Evolutionary conservation across 2,113 vertebrate genomes (phyloP), one percentile per base, ranked within the genome.

Genomic region (Myodes glareolus): DNA sequence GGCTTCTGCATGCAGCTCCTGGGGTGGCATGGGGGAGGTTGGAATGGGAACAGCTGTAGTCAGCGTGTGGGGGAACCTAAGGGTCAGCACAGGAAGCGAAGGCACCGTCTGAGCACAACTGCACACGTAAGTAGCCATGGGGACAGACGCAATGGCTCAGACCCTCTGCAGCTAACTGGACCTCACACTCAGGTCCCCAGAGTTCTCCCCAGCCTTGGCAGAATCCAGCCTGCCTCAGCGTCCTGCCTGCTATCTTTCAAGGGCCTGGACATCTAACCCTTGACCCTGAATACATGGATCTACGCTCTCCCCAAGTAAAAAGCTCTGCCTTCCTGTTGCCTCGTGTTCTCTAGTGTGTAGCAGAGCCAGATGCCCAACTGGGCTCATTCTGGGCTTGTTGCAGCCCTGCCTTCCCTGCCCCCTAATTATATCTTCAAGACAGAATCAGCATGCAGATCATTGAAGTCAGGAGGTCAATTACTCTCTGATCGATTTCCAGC

Each of bases 391-490:
- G 45, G 67, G 5, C 6, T 10, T 0, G 7, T 67, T 21, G 42
- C 36, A n/a, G 21, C 42, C 21, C 58, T 84, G n/a, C 58, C 2
- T 61, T 58, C 7, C 0, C 25, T 65, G 55, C 33, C 55, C 67
- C 7, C 47, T 58, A 45, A 94, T 95, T 39, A 50, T 31, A 50
- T 86, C 94, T 91, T 67, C 45, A 21, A 61, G 90, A 29, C 80
- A 55, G 80, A 93, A 81, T 65, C 70, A 47, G 89, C 84, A 78
- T 39, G 8, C 0, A 0, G n/a, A 55, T 78, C 75, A 50, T 0
- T 3, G 9, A 81, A 94, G 94, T 95, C 91, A 39, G 96, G 87
- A 96, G 96, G 92, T 55, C 94, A 67, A 94, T 93, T 75, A 91
- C 55, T 87, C 94, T 87, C 72, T 87, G 55, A 85, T 94, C 55